A percentile compares a stretch with the other conserved stretches of the same genome.
These are phyloP conservation scores for Engraulis encrasicolus DNA, from an alignment of 2,113 vertebrate species.

Conservation along the genomic window DNA sequence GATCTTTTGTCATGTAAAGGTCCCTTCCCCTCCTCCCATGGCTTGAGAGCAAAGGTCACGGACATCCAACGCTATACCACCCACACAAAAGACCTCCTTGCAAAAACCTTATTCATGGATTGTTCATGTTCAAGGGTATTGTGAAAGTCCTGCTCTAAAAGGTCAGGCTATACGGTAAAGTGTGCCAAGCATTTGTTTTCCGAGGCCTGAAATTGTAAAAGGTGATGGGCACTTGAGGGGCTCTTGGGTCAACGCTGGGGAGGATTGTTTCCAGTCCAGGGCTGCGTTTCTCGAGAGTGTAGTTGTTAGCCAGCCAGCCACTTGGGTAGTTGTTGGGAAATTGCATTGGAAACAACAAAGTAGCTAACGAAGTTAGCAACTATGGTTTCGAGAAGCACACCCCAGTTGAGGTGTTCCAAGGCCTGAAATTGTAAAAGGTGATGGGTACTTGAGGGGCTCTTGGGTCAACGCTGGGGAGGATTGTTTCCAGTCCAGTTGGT, in stretches of 20 bases:
- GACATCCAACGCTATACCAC: not conserved
- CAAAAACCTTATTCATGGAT: slow-evolving; percentile 13
- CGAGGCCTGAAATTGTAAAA: not conserved
- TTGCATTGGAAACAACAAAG: too few relatives aligned
- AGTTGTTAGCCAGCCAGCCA: too few relatives aligned
- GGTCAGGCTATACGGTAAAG: not conserved
- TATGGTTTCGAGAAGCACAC: too few relatives aligned
- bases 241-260: not conserved
- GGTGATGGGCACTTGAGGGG: not conserved
- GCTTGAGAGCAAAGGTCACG: slow-evolving; percentile 10
- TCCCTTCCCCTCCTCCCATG: not conserved
- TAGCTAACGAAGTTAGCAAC: too few relatives aligned
- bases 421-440: not conserved
- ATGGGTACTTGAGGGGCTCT: not conserved
- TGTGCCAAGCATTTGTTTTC: not conserved
- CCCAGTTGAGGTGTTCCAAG: too few relatives aligned
- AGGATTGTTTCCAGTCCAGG: not conserved
- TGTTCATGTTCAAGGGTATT: not conserved
- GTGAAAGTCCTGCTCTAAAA: not conserved
- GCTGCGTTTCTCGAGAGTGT: too few relatives aligned
- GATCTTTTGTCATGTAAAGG: not conserved
- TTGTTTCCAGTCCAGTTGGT: not conserved
- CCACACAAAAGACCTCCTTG: not conserved
- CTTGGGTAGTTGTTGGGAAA: too few relatives aligned
- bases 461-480: not conserved